Conservation (phyloP, 2,113 vertebrate genomes). For the Rhynchomys soricoides region DNA sequence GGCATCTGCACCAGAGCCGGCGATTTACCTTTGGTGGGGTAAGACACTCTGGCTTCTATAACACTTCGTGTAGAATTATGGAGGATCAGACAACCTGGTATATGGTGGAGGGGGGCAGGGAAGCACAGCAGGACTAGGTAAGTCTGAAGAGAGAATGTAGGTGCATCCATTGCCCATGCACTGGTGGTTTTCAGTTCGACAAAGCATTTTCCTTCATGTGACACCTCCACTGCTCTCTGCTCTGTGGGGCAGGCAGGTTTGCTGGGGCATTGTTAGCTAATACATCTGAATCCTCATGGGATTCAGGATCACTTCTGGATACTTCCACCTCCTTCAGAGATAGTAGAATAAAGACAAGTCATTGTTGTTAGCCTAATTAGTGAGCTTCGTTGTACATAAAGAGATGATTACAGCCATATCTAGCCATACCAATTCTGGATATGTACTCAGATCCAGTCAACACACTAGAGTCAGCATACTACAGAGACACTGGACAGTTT, state of each 20-base stretch:
- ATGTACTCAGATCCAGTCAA: too few species aligned
- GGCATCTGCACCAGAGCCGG: too few species aligned
- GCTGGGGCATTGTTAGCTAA: too few species aligned
- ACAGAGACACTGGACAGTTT: background rate
- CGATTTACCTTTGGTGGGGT: rapidly evolving
- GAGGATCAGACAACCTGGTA: background rate
- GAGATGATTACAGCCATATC: background rate
- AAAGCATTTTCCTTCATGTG: rapidly evolving
- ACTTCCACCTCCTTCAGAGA: background rate
- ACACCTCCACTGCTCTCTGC: too few species aligned
- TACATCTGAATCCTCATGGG: background rate
- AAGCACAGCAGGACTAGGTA: rapidly evolving
- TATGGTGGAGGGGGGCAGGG: rapidly evolving
- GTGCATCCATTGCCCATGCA: rapidly evolving
- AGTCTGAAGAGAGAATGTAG: background rate
- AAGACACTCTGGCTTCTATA: too few species aligned
- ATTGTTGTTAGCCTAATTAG: background rate
- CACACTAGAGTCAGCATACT: background rate
- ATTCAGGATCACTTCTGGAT: background rate
- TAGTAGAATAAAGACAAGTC: background rate
- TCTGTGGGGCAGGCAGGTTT: background rate
- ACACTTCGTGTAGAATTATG: background rate
- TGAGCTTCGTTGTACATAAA: background rate
- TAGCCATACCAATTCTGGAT: background rate
- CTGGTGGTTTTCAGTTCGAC: rapidly evolving